These are phyloP conservation scores for Chrysomela aeneicollis DNA, from an alignment of 2,888 invertebrate species.

Conservation along the genomic window DNA sequence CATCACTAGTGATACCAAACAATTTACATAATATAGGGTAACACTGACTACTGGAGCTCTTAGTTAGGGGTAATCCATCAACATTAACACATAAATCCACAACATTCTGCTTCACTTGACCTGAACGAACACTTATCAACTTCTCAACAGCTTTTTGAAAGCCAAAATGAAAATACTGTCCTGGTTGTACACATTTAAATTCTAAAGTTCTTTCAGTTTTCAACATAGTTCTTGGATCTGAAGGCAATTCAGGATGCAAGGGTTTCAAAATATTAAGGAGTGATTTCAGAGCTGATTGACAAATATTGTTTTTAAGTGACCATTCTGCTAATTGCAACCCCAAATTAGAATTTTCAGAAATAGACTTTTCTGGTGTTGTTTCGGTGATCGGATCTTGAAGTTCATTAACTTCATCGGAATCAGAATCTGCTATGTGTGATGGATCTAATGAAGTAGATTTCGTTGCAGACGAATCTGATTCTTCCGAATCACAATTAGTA, in stretches of 20 bases:
- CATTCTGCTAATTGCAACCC: constrained; percentile 28
- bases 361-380: constrained; percentile 15
- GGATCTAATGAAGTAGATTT: not conserved
- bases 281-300: constrained; percentile 14
- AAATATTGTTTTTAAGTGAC: constrained; percentile 20
- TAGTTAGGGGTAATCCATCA: constrained; percentile 20
- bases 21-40: constrained; percentile 17
- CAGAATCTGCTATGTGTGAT: not conserved
- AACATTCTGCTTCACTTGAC: constrained; percentile 17
- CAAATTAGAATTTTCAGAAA: constrained; percentile 15
- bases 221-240: constrained; percentile 28
- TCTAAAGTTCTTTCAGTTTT: constrained; percentile 16
- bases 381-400: constrained; percentile 6
- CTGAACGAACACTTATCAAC: constrained; percentile 12
- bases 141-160: constrained; percentile 18
- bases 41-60: constrained; percentile 16
- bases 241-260: constrained; percentile 23
- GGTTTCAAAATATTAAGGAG: constrained; percentile 22
- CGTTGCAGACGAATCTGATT: not conserved
- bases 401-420: constrained; percentile 4
- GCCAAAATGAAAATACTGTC: constrained; percentile 19
- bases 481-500: not conserved
- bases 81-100: constrained; percentile 18
- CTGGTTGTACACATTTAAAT: constrained; percentile 19
- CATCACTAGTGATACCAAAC: not conserved